Base-by-base conservation (phyloP, 2,888 invertebrate species). In the Lasioglossum pauxillum region DNA sequence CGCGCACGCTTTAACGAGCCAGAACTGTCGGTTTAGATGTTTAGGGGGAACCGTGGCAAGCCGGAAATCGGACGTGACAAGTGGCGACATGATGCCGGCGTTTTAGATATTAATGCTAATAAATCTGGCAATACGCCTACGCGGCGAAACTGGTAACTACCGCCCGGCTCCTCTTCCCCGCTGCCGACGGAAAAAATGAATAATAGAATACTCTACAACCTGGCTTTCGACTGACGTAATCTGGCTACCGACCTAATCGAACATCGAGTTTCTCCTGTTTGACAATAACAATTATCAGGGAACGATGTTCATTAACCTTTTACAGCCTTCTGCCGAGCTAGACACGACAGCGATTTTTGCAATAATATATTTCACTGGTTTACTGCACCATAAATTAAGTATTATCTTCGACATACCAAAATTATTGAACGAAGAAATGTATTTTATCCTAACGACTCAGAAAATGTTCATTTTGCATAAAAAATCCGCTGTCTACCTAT, bases 21-120 rank as follows among this genome's bases (percentile, higher is more conserved):
- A 27, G 46, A 80, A 60, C 82, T 80, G 80, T 73, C 80, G 72
- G 53, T 60, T 73, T 60, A 78, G 71, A 81, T 71, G 69, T 46
- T 78, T 60, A 60, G 57, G 23, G 35, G 31, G 71, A 46, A 35
- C 27, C 23, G 71, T 46, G 69, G 27, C 46, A 10, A 71, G 71
- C 46, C 27, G 69, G 31, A 71, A 81, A 72, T 60, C 44, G 35
- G 46, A 72, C 71, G 44, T 60, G 81, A 80, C 81, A 79, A 71
- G 57, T 44, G 46, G 71, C 41, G 44, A 57, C 44, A 35, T 49
- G 41, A 53, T 71, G 49, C 81, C 64, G 81, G 64, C 73, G 57
- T 73, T 81, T 64, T 44, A 60, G 69, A 78, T 53, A 53, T 77
- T 69, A 69, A 71, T 19, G 53, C 49, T 35, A 71, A 35, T 44